Conservation (phyloP, 1,140 invertebrate genomes). For the Drosophila nasuta region DNA sequence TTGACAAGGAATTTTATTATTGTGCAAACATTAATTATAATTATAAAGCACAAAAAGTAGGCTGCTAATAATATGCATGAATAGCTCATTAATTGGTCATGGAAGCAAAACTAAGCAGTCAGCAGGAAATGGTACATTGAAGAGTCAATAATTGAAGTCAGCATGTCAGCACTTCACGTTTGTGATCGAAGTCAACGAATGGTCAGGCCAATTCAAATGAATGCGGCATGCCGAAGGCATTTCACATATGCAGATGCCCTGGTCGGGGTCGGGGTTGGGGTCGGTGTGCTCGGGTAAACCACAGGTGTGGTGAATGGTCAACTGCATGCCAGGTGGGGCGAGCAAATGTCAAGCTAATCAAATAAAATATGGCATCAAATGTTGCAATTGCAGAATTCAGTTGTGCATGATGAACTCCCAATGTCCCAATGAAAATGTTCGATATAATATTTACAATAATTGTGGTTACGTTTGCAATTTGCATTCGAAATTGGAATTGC, state of each 20-base stretch:
- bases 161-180: conserved; percentile 17
- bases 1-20: conserved; percentile 13
- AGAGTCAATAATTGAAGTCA: conserved; percentile 23
- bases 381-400: conserved; percentile 13
- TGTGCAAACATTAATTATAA: conserved; percentile 28
- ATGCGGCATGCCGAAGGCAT: conserved; percentile 7
- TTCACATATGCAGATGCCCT: background rate
- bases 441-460: conserved; percentile 30
- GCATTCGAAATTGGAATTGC: conserved; percentile 20
- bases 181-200: background rate
- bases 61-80: background rate
- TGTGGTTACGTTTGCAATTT: conserved; percentile 24
- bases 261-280: too few species aligned
- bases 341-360: conserved; percentile 36
- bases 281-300: conserved; percentile 12
- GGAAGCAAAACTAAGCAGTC: background rate
- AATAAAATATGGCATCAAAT: conserved; percentile 38
- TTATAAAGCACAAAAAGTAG: background rate
- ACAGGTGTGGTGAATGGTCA: conserved; percentile 28
- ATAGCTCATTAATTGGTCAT: background rate
- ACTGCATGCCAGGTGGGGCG: conserved; percentile 11
- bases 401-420: background rate
- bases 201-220: conserved; percentile 25
- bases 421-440: background rate
- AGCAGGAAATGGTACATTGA: conserved; percentile 6